Conservation (phyloP, 2,797 vertebrate genomes). For the Galago senegalensis region DNA sequence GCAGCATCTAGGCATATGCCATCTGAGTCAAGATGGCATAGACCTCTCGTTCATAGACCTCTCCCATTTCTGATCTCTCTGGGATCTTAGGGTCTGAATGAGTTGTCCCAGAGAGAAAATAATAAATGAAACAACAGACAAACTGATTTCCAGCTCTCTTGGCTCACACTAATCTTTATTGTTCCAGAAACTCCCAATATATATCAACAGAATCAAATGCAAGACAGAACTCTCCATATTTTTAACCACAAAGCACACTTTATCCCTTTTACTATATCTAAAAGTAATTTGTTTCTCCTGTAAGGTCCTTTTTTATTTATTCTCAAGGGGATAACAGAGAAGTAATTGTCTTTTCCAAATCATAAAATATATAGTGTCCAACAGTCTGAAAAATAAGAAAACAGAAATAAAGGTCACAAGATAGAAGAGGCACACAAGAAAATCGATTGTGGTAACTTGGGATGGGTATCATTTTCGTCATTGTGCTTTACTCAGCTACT, state of each 20-base stretch:
- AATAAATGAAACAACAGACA: constrained; percentile 73
- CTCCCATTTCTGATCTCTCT: constrained; percentile 15
- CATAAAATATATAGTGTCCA: constrained; percentile 24
- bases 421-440: neutral
- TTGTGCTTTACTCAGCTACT: constrained; percentile 32
- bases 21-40: neutral
- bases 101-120: constrained; percentile 62
- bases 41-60: neutral
- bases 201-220: constrained; percentile 38
- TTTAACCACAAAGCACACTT: constrained; percentile 26
- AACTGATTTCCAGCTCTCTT: constrained; percentile 42
- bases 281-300: neutral
- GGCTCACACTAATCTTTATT: constrained; percentile 54
- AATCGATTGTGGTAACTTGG: neutral
- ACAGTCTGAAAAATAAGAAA: constrained; percentile 29
- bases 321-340: constrained; percentile 32
- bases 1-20: neutral
- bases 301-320: constrained; percentile 24
- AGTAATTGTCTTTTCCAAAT: constrained; percentile 56
- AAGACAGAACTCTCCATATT: neutral
- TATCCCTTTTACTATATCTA: constrained; percentile 34
- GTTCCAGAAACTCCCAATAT: neutral
- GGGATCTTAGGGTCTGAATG: neutral
- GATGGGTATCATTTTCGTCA: neutral
- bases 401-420: constrained; percentile 23